Conservation (phyloP, 2,113 vertebrate species). For the Tragelaphus scriptus region DNA sequence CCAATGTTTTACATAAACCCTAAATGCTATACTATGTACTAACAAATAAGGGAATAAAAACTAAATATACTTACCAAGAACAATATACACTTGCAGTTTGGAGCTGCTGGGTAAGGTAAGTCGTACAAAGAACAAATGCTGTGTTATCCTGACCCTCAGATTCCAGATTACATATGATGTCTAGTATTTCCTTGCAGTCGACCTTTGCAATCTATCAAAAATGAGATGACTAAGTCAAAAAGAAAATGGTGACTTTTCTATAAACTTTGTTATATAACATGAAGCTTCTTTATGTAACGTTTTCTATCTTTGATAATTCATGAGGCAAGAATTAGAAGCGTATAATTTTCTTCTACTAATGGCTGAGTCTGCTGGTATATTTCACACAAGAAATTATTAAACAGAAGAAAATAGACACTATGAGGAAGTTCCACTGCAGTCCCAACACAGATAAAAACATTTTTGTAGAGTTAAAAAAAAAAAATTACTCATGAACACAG, state of each 20-base stretch:
- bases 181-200: constrained; percentile 95
- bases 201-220: constrained; percentile 91
- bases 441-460: background rate
- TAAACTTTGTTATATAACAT: constrained; percentile 23
- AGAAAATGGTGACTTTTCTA: constrained; percentile 48
- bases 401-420: background rate
- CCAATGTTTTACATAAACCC: background rate
- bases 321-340: background rate
- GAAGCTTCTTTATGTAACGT: constrained; percentile 20
- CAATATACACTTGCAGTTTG: constrained; percentile 93
- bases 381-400: background rate
- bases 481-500: background rate
- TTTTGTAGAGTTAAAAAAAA: background rate
- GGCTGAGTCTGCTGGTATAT: background rate
- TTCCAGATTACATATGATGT: constrained; percentile 96
- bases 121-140: constrained; percentile 97
- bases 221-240: constrained; percentile 58
- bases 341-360: constrained; percentile 3
- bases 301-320: constrained; percentile 15
- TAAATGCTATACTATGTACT: constrained; percentile 1
- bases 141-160: constrained; percentile 96
- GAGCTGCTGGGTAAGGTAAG: constrained; percentile 96
- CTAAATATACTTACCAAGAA: constrained; percentile 89
- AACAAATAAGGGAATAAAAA: constrained; percentile 38
- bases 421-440: constrained; percentile 8